Percentiles rank a stretch among this genome's conserved stretches.
phyloP scores from a whole-genome alignment of 2,888 invertebrate genomes.

The Peribatodes rhomboidaria region DNA sequence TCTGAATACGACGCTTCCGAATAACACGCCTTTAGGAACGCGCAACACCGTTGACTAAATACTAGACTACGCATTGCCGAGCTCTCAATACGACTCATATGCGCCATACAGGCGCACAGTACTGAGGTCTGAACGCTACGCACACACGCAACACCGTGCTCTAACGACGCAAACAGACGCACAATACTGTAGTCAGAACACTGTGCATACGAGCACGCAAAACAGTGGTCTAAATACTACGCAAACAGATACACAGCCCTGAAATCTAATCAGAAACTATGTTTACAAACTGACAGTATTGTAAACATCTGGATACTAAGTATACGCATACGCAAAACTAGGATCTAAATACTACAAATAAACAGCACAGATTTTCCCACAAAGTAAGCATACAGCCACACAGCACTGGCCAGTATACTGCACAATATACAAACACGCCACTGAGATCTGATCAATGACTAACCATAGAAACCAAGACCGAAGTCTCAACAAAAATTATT shows the following conservation, averaged over 20 bases:
- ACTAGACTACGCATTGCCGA: too few relatives aligned
- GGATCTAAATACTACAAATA: not conserved
- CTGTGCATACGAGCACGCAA: conserved; percentile 96
- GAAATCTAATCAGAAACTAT: not conserved
- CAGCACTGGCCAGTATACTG: too few relatives aligned
- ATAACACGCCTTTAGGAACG: too few relatives aligned
- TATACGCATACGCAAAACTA: not conserved
- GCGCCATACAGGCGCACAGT: too few relatives aligned
- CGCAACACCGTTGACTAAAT: too few relatives aligned
- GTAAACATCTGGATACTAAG: conserved; percentile 81
- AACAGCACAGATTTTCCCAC: not conserved
- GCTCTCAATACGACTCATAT: too few relatives aligned
- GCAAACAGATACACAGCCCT: not conserved
- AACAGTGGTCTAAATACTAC: conserved; percentile 90
- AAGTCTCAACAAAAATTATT: not conserved
- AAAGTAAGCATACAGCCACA: not conserved
- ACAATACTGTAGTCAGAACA: not conserved
- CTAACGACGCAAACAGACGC: not conserved
- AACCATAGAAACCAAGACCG: too few relatives aligned
- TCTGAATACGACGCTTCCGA: too few relatives aligned
- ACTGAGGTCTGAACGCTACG: not conserved
- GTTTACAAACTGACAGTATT: too few relatives aligned
- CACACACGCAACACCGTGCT: not conserved
- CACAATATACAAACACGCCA: too few relatives aligned
- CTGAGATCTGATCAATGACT: too few relatives aligned